These are phyloP conservation scores for Acanthurus lineatus DNA, from an alignment of 2,797 vertebrate genomes.

Conservation along the genomic window DNA sequence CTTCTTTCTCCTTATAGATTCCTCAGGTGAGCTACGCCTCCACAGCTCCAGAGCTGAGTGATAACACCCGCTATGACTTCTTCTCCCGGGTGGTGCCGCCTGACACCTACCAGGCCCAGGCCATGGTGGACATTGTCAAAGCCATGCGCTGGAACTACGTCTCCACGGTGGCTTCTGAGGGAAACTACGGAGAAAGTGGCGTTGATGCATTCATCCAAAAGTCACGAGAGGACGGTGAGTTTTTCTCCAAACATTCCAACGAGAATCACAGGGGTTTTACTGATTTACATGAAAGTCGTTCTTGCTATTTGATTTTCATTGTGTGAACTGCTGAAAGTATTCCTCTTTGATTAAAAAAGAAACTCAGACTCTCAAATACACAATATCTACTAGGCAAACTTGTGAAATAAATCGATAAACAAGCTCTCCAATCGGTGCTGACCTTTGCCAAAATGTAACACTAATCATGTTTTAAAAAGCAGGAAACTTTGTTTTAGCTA, in stretches of 20 bases:
- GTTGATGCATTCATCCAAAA: constrained; percentile 97
- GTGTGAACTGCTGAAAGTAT: background rate
- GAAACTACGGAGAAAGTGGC: constrained; percentile 95
- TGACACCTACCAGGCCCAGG: constrained; percentile 96
- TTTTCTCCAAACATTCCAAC: constrained; percentile 27
- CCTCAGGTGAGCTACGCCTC: constrained; percentile 98
- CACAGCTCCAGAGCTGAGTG: constrained; percentile 94
- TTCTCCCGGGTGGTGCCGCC: constrained; percentile 96
- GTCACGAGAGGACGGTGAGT: constrained; percentile 95
- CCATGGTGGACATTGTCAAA: constrained; percentile 97
- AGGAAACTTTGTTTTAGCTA: background rate
- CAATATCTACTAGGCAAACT: background rate
- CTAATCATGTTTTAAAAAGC: background rate
- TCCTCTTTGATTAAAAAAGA: background rate
- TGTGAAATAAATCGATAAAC: background rate
- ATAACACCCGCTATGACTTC: constrained; percentile 97
- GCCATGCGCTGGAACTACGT: constrained; percentile 97
- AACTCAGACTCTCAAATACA: constrained; percentile 3
- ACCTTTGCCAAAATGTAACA: background rate
- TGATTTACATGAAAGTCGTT: background rate
- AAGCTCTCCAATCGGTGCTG: background rate
- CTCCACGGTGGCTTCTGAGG: constrained; percentile 95
- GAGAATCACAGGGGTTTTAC: constrained; percentile 3
- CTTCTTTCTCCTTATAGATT: constrained; percentile 82
- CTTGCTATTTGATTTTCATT: background rate